phyloP scores from a whole-genome alignment of 2,797 vertebrate genomes.

The Enteromius trimaculatus region DNA sequence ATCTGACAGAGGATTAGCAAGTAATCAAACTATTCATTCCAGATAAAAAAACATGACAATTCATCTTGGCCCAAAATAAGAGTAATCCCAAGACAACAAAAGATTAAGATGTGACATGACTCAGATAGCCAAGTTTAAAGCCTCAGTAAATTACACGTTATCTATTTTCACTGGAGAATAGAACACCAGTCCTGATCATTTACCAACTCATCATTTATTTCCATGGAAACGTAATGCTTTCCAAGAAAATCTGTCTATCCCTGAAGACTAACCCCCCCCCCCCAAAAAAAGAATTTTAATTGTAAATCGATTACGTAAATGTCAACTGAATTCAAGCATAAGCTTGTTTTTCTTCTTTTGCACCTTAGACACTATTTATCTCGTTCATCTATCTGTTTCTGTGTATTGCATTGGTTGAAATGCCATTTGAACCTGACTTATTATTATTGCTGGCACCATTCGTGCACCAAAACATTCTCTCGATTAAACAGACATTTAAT shows the following conservation, averaged over 20 bases:
- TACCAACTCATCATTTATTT: background rate
- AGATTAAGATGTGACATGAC: constrained; percentile 34
- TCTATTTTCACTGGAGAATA: constrained; percentile 31
- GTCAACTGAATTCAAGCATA: background rate
- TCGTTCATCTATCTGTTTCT: background rate
- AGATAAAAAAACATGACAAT: constrained; percentile 30
- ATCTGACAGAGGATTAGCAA: constrained; percentile 10
- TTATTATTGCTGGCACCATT: background rate
- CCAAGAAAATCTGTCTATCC: constrained; percentile 16
- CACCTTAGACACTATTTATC: background rate
- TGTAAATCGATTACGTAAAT: background rate
- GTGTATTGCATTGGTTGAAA: background rate
- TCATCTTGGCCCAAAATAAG: constrained; percentile 36
- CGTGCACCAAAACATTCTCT: background rate
- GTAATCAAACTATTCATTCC: constrained; percentile 39
- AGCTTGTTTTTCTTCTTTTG: background rate
- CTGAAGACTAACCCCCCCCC: background rate
- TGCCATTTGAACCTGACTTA: background rate
- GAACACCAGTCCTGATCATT: background rate
- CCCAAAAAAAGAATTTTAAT: background rate
- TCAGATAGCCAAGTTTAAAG: background rate
- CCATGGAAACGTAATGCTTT: background rate
- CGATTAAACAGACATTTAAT: constrained; percentile 1
- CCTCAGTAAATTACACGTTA: background rate
- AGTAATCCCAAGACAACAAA: constrained; percentile 50